phyloP scores from a whole-genome alignment of 1,140 invertebrate genomes.

The Stegodyphus dumicola region DNA sequence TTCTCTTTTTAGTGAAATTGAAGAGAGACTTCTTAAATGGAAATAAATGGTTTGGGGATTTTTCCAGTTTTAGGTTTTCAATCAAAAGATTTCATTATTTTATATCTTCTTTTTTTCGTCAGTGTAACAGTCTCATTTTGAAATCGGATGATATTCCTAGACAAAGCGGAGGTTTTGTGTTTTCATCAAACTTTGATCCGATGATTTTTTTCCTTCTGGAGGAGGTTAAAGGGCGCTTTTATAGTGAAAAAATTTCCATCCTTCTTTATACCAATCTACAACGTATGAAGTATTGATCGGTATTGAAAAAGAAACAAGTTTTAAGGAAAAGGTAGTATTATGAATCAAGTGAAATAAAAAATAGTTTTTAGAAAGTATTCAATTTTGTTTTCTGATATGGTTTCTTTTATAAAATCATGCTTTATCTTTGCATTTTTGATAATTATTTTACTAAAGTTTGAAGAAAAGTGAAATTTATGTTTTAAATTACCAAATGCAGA shows the following conservation, averaged over 20 bases:
- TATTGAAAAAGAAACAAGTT: not conserved
- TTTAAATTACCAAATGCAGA: no score
- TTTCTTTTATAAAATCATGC: no score
- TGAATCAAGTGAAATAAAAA: not conserved
- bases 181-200: not conserved
- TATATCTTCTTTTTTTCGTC: not conserved
- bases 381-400: no score
- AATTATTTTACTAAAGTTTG: no score
- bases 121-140: conserved; percentile 2
- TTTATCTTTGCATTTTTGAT: no score
- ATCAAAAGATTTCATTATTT: conserved; percentile 56
- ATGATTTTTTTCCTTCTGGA: no score
- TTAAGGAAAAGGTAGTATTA: not conserved
- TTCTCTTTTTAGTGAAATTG: conserved; percentile 13
- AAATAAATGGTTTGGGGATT: conserved; percentile 45
- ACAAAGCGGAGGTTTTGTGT: not conserved
- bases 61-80: conserved; percentile 36
- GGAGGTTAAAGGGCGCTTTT: no score
- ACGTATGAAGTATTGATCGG: no score
- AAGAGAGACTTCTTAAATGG: conserved; percentile 53
- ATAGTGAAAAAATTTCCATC: no score
- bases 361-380: not conserved
- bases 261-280: no score
- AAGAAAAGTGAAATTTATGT: no score
- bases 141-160: conserved; percentile 4